phyloP scores from a whole-genome alignment of 2,888 invertebrate species.

The Lumbricus terrestris region DNA sequence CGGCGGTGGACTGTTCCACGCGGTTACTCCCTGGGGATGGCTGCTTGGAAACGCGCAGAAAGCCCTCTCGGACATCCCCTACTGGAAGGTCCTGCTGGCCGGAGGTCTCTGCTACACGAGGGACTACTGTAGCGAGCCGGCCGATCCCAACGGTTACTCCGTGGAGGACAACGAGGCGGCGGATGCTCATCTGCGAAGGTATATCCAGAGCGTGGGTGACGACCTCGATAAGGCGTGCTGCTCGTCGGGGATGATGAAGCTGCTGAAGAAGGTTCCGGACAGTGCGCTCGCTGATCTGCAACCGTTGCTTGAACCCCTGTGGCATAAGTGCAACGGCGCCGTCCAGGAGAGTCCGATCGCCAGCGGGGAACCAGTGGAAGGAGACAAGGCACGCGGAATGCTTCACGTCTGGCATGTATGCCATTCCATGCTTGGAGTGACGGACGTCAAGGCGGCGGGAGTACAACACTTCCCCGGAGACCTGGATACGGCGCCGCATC shows the following conservation, averaged over 20 bases:
- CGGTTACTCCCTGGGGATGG: conserved; percentile 38
- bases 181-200: background rate
- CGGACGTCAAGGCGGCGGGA: conserved; percentile 33
- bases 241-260: background rate
- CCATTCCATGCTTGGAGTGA: background rate
- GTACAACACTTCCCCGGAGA: conserved; percentile 41
- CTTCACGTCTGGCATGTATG: conserved; percentile 11
- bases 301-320: background rate
- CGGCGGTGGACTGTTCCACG: conserved; percentile 34
- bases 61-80: conserved; percentile 30
- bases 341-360: background rate
- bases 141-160: background rate
- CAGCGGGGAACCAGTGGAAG: background rate
- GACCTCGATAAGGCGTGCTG: conserved; percentile 7
- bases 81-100: conserved; percentile 27
- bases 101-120: conserved; percentile 22
- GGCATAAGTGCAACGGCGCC: conserved; percentile 4
- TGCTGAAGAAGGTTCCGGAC: conserved; percentile 10
- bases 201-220: background rate
- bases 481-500: conserved; percentile 28
- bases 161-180: conserved; percentile 9
- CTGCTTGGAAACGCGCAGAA: conserved; percentile 27
- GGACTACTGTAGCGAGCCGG: background rate
- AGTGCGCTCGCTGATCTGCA: background rate
- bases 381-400: background rate